A percentile compares a stretch with the other conserved stretches of the same genome.
phyloP scores from a whole-genome alignment of 64 coral and sea anemone genomes.

The Astreopora myriophthalma region DNA sequence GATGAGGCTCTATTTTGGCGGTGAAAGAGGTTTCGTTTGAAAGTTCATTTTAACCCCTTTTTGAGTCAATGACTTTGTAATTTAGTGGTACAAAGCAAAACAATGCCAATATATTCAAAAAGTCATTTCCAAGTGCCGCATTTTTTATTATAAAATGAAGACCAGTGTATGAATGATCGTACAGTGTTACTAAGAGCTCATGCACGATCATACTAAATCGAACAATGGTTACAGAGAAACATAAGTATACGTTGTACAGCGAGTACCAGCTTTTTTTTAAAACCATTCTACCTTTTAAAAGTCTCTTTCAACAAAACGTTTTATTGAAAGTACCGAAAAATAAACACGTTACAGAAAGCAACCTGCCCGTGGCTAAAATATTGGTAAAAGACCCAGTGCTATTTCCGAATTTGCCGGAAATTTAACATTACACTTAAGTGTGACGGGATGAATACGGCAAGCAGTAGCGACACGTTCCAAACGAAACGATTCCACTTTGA shows the following conservation, averaged over 20 bases:
- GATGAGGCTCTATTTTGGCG: not conserved
- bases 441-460: not conserved
- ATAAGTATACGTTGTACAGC: too few species aligned
- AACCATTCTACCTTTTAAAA: not conserved
- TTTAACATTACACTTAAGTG: not conserved
- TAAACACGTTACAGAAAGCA: slow-evolving; percentile 22
- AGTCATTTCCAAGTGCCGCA: not conserved
- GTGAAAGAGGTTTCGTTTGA: not conserved
- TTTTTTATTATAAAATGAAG: not conserved
- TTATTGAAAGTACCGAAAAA: slow-evolving; percentile 31
- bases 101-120: not conserved
- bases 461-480: not conserved
- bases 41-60: not conserved
- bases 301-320: not conserved
- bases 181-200: not conserved
- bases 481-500: not conserved
- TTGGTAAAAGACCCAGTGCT: slow-evolving; percentile 4
- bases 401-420: slow-evolving; percentile 49
- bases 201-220: too few species aligned
- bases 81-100: not conserved
- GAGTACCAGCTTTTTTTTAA: not conserved
- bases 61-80: not conserved
- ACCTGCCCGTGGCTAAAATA: slow-evolving; percentile 16
- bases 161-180: not conserved
- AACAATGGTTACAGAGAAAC: too few species aligned